Evolutionary conservation across 2,888 invertebrate species (phyloP).

Genomic region (Drosophila meridionalis): DNA sequence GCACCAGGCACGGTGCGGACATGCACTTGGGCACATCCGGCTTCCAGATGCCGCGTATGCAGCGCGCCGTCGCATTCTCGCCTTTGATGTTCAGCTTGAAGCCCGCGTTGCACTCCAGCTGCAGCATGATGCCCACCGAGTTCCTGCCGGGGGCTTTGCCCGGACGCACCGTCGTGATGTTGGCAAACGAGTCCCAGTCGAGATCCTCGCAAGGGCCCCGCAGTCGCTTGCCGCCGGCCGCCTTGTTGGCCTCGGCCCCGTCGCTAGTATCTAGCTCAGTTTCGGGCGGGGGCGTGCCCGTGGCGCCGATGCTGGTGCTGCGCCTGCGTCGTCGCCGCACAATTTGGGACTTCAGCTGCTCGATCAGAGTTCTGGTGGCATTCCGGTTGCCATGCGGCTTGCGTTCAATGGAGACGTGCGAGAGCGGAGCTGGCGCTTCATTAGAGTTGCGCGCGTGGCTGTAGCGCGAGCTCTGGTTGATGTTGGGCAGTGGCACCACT

Average conservation of each 20-base stretch:
- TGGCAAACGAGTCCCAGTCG: slow-evolving; percentile 82
- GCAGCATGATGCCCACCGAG: slow-evolving; percentile 91
- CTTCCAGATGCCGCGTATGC: slow-evolving; percentile 94
- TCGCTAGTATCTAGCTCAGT: slow-evolving; percentile 69
- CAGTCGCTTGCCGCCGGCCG: slow-evolving; percentile 68
- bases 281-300: slow-evolving; percentile 48
- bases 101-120: slow-evolving; percentile 91
- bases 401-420: slow-evolving; percentile 4
- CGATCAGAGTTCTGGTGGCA: slow-evolving; percentile 61
- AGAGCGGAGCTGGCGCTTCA: slow-evolving; percentile 34
- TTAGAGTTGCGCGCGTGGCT: slow-evolving; percentile 37
- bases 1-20: slow-evolving; percentile 91
- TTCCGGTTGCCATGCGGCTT: slow-evolving; percentile 28
- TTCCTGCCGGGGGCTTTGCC: slow-evolving; percentile 90
- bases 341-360: slow-evolving; percentile 82
- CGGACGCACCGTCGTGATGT: slow-evolving; percentile 89
- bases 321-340: slow-evolving; percentile 76
- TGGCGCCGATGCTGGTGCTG: slow-evolving; percentile 48
- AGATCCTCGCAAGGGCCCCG: slow-evolving; percentile 88
- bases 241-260: slow-evolving; percentile 60
- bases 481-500: slow-evolving; percentile 69
- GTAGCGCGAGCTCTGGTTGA: slow-evolving; percentile 65
- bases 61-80: slow-evolving; percentile 91
- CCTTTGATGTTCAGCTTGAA: slow-evolving; percentile 90
- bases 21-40: slow-evolving; percentile 92